Percentiles rank a stretch among this genome's conserved stretches.
Evolutionary conservation across 2,797 vertebrate species (phyloP).

Genomic region (Acropternis orthonyx): DNA sequence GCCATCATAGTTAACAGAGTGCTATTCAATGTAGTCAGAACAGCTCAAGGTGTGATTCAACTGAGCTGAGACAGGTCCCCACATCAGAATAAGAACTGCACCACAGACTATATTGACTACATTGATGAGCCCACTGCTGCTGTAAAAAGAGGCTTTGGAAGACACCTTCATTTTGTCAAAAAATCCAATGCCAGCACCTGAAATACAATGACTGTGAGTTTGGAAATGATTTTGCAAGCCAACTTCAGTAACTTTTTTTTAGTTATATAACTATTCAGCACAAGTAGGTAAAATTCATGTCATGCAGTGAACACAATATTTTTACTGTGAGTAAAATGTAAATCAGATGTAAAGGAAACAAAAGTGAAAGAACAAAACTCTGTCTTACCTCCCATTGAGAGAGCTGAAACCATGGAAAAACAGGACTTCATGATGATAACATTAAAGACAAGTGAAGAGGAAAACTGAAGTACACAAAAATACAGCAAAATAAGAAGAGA

Average conservation of each 20-base stretch:
- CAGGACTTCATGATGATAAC: neutral
- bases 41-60: neutral
- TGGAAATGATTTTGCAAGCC: neutral
- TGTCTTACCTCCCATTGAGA: neutral
- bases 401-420: neutral
- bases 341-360: constrained; percentile 28
- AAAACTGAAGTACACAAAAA: neutral
- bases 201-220: neutral
- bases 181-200: neutral
- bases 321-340: neutral
- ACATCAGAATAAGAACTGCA: neutral
- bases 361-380: constrained; percentile 5
- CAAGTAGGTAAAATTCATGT: neutral
- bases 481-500: neutral
- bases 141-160: neutral
- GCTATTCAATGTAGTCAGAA: neutral
- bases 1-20: neutral
- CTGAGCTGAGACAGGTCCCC: neutral
- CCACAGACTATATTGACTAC: neutral
- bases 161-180: neutral
- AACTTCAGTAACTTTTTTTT: neutral
- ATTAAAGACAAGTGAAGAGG: neutral
- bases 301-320: neutral
- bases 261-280: neutral
- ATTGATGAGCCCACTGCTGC: neutral